Conservation (phyloP, 2,888 invertebrate species). For the Latheticus oryzae region DNA sequence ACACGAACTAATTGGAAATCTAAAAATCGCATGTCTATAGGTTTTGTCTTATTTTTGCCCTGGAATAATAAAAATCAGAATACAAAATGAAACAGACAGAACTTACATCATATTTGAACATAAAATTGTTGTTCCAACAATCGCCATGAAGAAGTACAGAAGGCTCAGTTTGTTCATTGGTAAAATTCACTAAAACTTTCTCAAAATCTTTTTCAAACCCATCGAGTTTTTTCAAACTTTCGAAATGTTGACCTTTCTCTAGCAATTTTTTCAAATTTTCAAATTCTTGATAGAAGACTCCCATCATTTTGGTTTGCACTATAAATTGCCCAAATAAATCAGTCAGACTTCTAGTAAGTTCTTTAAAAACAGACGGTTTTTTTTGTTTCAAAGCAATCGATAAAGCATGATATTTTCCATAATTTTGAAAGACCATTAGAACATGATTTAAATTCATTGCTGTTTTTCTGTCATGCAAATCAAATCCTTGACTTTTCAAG, state of each 20-base stretch:
- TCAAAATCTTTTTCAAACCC: slow-evolving; percentile 39
- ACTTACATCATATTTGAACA: slow-evolving; percentile 45
- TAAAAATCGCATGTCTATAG: slow-evolving; percentile 51
- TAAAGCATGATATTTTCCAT: slow-evolving; percentile 51
- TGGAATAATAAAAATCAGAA: slow-evolving; percentile 40
- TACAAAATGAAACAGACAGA: neutral
- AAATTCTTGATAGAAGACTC: slow-evolving; percentile 38
- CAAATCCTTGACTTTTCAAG: slow-evolving; percentile 49
- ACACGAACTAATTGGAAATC: slow-evolving; percentile 53
- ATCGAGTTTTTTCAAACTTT: slow-evolving; percentile 44
- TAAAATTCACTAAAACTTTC: slow-evolving; percentile 35
- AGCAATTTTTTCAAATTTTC: slow-evolving; percentile 42
- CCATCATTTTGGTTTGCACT: slow-evolving; percentile 30
- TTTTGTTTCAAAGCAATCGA: slow-evolving; percentile 48
- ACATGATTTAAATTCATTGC: slow-evolving; percentile 56
- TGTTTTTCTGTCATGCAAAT: slow-evolving; percentile 47
- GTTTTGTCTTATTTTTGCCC: slow-evolving; percentile 46
- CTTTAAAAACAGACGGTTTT: slow-evolving; percentile 45
- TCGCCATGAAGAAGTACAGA: slow-evolving; percentile 42
- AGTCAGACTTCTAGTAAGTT: slow-evolving; percentile 47
- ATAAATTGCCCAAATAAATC: slow-evolving; percentile 49
- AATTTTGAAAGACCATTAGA: slow-evolving; percentile 44
- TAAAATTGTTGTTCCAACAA: slow-evolving; percentile 46
- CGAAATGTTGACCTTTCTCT: slow-evolving; percentile 22
- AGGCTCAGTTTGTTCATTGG: slow-evolving; percentile 11